phyloP scores from a whole-genome alignment of 2,113 vertebrate species.

The Deroptyus accipitrinus region DNA sequence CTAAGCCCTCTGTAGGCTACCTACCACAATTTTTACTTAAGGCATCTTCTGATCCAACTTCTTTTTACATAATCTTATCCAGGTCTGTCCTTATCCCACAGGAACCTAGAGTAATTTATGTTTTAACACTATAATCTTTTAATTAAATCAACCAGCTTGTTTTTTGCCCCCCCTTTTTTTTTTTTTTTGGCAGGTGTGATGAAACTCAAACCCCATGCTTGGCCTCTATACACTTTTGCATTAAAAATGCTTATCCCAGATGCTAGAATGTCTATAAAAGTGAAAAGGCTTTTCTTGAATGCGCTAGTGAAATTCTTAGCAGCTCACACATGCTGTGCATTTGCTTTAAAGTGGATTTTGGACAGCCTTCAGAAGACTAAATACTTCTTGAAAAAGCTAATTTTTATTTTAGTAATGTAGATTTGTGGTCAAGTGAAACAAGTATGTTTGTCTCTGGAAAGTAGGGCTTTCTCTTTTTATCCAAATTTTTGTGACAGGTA shows the following conservation, averaged over 20 bases:
- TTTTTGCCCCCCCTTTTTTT: background rate
- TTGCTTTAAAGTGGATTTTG: background rate
- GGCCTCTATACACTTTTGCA: background rate
- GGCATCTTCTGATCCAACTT: background rate
- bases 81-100: background rate
- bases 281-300: background rate
- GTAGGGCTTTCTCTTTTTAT: background rate
- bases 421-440: background rate
- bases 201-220: background rate
- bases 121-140: background rate
- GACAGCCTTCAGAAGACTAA: background rate
- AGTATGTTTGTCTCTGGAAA: background rate
- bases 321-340: background rate
- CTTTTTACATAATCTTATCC: background rate
- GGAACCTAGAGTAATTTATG: background rate
- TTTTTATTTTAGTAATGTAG: background rate
- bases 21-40: background rate
- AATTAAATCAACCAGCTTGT: background rate
- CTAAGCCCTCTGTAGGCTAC: background rate
- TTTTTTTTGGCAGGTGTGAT: background rate
- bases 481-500: background rate
- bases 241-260: background rate
- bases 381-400: background rate
- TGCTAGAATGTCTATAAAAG: background rate
- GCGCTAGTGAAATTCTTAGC: background rate